A percentile compares a stretch with the other conserved stretches of the same genome.
Evolutionary conservation across 2,113 vertebrate genomes (phyloP).

Genomic region (Cinclus mexicanus): DNA sequence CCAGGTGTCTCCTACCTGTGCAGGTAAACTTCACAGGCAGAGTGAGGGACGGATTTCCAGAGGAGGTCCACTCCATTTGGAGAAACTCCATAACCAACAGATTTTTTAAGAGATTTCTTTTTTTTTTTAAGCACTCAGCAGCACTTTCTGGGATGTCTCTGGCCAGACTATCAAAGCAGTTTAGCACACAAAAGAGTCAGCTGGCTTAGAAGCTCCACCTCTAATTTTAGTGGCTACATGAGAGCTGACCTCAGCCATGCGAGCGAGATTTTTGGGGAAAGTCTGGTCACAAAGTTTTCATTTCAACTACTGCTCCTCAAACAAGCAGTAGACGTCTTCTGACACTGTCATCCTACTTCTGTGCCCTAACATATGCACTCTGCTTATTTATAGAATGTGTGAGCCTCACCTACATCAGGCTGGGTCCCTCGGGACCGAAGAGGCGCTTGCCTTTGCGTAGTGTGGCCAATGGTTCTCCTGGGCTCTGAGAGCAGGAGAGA

Average conservation of each 20-base stretch:
- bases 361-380: background rate
- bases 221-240: background rate
- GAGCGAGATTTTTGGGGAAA: background rate
- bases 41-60: accelerated
- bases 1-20: no score
- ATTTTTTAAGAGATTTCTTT: background rate
- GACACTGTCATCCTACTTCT: constrained; percentile 1
- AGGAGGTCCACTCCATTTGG: background rate
- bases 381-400: background rate
- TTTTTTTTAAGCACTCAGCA: background rate
- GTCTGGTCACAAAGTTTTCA: background rate
- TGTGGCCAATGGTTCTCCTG: accelerated
- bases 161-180: background rate
- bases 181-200: background rate
- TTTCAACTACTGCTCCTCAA: background rate
- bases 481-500: background rate
- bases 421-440: background rate
- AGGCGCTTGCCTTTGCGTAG: background rate
- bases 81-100: background rate
- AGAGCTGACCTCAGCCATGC: background rate
- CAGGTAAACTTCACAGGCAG: background rate
- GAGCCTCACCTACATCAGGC: background rate
- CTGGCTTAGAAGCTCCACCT: background rate
- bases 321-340: background rate
- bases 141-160: background rate